phyloP scores from a whole-genome alignment of 2,888 invertebrate species.

The Branchipolynoe longqiensis region DNA sequence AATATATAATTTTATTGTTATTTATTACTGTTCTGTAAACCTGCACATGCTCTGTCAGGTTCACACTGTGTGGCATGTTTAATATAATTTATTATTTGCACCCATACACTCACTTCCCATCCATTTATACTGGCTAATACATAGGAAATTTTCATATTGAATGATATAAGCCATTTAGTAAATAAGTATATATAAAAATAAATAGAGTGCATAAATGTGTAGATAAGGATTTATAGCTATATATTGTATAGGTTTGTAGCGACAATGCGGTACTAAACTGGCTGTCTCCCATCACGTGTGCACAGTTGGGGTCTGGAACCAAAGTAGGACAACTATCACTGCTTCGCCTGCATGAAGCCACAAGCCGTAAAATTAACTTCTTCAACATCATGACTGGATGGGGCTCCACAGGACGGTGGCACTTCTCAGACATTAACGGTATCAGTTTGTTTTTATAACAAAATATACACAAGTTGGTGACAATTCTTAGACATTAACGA shows the following conservation, averaged over 20 bases:
- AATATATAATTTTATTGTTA: no score
- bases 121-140: not conserved
- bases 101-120: not conserved
- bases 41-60: no score
- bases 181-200: no score
- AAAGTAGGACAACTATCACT: not conserved
- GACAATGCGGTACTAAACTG: not conserved
- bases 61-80: not conserved
- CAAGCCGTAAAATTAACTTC: not conserved
- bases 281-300: not conserved
- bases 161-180: no score
- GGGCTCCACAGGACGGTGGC: slow-evolving; percentile 23
- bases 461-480: no score
- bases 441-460: no score
- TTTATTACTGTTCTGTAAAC: no score
- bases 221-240: no score
- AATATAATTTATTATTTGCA: not conserved
- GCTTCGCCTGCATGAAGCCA: not conserved
- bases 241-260: no score
- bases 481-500: no score
- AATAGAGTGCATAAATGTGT: no score
- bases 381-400: slow-evolving; percentile 4
- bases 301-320: slow-evolving; percentile 14
- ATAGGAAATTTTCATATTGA: no score
- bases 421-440: slow-evolving; percentile 48